A percentile compares a stretch with the other conserved stretches of the same genome.
Conservation (phyloP, 2,113 vertebrate species). For the Lophotis ruficrista region DNA sequence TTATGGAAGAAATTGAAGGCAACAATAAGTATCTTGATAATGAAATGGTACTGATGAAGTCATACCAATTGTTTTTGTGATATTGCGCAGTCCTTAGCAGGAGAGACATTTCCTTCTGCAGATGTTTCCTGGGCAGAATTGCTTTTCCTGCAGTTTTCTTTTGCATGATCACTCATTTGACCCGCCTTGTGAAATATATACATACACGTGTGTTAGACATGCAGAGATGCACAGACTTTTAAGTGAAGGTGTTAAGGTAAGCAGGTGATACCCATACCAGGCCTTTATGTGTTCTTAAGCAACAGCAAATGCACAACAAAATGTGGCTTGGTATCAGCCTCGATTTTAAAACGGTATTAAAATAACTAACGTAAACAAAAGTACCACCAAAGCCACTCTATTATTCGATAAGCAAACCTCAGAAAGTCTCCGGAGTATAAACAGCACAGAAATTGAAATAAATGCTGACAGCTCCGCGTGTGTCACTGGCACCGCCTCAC, state of each 20-base stretch:
- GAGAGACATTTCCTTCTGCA: neutral
- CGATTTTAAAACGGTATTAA: neutral
- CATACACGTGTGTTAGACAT: neutral
- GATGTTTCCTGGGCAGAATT: neutral
- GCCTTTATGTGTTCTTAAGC: neutral
- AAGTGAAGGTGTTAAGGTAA: neutral
- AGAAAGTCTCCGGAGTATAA: rapidly evolving
- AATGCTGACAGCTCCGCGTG: neutral
- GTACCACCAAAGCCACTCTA: neutral
- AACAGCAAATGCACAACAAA: neutral
- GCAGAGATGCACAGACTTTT: neutral
- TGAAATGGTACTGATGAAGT: neutral
- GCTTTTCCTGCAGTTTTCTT: neutral
- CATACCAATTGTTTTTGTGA: constrained; percentile 70
- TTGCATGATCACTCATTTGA: constrained; percentile 45
- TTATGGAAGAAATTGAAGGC: neutral
- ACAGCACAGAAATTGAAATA: rapidly evolving
- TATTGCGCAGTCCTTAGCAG: neutral
- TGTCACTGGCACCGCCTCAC: neutral
- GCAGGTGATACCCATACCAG: neutral
- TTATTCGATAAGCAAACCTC: rapidly evolving
- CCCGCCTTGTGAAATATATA: neutral
- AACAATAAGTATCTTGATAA: neutral
- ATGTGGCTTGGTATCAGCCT: neutral
- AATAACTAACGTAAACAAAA: neutral